phyloP scores from a whole-genome alignment of 2,113 vertebrate species.

The Noctilio leporinus region DNA sequence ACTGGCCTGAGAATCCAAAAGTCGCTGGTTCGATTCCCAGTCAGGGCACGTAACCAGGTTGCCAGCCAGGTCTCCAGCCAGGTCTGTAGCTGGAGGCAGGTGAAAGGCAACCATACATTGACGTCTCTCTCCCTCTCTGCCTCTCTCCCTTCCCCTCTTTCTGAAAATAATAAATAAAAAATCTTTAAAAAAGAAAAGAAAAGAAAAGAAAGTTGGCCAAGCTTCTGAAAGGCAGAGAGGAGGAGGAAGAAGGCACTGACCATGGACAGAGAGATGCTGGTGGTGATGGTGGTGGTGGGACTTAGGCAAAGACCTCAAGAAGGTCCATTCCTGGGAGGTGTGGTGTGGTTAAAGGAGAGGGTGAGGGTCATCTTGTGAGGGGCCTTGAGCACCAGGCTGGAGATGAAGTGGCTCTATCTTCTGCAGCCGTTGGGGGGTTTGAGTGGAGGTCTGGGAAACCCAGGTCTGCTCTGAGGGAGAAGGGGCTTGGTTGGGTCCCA shows the following conservation, averaged over 20 bases:
- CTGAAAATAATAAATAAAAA: no score
- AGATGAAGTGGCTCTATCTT: neutral
- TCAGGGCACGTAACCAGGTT: no score
- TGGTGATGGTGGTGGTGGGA: neutral
- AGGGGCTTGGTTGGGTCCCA: neutral
- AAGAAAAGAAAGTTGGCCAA: neutral
- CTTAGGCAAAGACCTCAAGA: neutral
- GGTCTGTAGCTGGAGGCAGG: no score
- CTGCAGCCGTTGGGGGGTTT: neutral
- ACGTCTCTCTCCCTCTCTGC: no score
- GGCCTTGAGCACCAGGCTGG: neutral
- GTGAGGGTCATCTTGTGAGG: neutral
- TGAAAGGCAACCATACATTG: no score
- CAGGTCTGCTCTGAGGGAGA: neutral
- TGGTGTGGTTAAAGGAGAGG: neutral
- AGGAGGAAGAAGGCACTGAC: neutral
- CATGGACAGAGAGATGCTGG: fast-evolving
- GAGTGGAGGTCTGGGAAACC: neutral
- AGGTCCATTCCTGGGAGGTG: neutral
- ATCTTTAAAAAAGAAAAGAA: no score
- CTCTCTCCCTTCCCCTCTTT: no score
- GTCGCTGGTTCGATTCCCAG: no score
- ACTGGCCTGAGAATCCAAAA: no score
- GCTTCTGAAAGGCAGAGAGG: neutral
- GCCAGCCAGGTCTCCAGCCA: no score